These are phyloP conservation scores for Rhabdophis nuchalis DNA, from an alignment of 2,797 vertebrate species.

Conservation along the genomic window DNA sequence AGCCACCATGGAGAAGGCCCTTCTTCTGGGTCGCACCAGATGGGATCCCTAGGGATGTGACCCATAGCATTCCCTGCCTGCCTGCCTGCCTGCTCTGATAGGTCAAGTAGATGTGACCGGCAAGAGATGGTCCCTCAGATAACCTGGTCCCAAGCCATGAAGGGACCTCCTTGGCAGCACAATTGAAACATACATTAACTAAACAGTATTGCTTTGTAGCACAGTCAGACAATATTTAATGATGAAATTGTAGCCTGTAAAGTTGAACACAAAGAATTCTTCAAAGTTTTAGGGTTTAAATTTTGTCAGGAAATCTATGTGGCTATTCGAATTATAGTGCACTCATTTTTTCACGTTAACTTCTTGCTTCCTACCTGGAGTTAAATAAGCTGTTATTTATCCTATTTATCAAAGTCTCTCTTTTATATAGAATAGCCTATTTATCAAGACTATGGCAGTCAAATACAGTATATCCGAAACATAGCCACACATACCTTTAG, in stretches of 20 bases:
- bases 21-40: too few relatives aligned
- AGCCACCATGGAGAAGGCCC: too few relatives aligned
- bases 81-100: too few relatives aligned
- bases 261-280: not conserved
- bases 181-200: not conserved
- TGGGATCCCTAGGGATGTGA: too few relatives aligned
- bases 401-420: too few relatives aligned
- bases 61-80: too few relatives aligned
- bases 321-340: not conserved
- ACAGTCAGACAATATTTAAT: not conserved
- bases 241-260: not conserved
- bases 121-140: too few relatives aligned
- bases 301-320: not conserved
- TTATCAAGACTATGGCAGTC: not conserved
- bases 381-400: constrained; percentile 8
- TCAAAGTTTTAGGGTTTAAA: not conserved
- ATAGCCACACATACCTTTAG: not conserved
- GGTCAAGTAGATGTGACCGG: too few relatives aligned
- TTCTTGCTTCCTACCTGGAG: not conserved
- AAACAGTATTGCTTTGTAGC: not conserved
- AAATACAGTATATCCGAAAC: not conserved
- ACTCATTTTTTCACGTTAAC: not conserved
- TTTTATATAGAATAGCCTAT: not conserved
- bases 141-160: too few relatives aligned
- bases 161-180: not conserved